Conservation (phyloP, 1,140 invertebrate genomes). For the Anthonomus grandis region DNA sequence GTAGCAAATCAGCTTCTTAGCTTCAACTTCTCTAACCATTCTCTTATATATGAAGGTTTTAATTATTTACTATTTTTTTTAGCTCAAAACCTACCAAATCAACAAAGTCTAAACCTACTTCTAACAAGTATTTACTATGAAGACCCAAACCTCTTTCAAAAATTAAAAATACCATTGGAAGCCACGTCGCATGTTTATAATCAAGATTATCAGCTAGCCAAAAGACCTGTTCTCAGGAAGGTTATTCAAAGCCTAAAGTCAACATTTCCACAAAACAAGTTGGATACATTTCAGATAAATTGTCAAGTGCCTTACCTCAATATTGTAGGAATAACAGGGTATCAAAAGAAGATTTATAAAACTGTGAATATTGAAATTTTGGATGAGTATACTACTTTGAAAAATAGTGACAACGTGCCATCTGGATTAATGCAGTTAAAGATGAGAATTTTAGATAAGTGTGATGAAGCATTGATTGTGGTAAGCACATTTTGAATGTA, state of each 20-base stretch:
- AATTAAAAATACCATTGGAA: slow-evolving; percentile 30
- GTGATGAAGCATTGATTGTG: slow-evolving; percentile 37
- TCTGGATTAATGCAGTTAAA: slow-evolving; percentile 44
- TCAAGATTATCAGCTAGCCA: slow-evolving; percentile 32
- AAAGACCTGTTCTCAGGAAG: slow-evolving; percentile 33
- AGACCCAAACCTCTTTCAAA: slow-evolving; percentile 33
- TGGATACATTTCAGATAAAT: slow-evolving; percentile 32
- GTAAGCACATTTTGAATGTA: slow-evolving; percentile 32
- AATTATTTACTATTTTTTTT: slow-evolving; percentile 22
- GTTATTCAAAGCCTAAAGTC: slow-evolving; percentile 34
- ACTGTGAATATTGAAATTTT: slow-evolving; percentile 43
- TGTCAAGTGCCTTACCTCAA: slow-evolving; percentile 44
- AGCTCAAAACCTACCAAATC: slow-evolving; percentile 26
- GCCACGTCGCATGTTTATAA: slow-evolving; percentile 12
- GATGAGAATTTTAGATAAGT: slow-evolving; percentile 37
- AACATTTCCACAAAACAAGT: slow-evolving; percentile 11
- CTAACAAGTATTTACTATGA: slow-evolving; percentile 42
- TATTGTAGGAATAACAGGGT: slow-evolving; percentile 44
- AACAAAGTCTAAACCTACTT: slow-evolving; percentile 41
- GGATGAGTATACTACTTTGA: slow-evolving; percentile 41
- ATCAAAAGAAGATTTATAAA: slow-evolving; percentile 39
- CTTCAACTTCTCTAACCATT: too few relatives aligned
- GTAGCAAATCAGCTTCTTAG: too few relatives aligned
- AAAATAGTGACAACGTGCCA: slow-evolving; percentile 36
- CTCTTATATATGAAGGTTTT: neutral